Evolutionary conservation across 92 coral and sea anemone species (phyloP).

Genomic region (Palythoa heliodiscus): DNA sequence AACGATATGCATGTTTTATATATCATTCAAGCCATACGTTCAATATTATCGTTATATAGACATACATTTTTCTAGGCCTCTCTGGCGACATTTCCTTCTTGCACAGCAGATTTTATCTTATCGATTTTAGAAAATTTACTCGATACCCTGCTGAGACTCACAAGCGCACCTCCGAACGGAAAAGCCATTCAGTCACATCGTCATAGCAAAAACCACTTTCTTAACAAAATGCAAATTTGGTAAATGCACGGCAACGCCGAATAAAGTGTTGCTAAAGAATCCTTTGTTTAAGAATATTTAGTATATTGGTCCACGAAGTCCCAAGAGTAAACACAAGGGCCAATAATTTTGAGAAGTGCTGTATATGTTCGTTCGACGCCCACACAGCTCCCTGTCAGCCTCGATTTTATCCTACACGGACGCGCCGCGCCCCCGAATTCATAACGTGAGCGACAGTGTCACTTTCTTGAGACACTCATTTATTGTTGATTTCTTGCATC

Average conservation of each 20-base stretch:
- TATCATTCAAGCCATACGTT: too few relatives aligned
- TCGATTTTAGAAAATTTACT: too few relatives aligned
- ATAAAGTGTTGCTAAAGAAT: neutral
- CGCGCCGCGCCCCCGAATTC: conserved; percentile 34
- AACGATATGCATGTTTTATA: neutral
- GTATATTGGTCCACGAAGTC: neutral
- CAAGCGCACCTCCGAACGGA: neutral
- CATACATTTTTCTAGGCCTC: too few relatives aligned
- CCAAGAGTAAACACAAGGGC: conserved; percentile 34
- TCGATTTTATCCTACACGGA: neutral
- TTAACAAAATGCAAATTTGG: conserved; percentile 22
- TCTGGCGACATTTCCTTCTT: too few relatives aligned
- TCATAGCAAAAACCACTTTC: neutral
- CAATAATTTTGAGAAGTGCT: conserved; percentile 1
- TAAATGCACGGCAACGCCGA: neutral
- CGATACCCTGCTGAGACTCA: neutral
- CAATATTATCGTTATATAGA: too few relatives aligned
- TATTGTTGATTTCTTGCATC: conserved; percentile 5
- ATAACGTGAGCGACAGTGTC: conserved; percentile 9
- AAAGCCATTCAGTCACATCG: neutral
- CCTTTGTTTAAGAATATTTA: neutral
- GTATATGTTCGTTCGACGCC: conserved; percentile 14
- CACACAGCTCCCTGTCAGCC: conserved; percentile 10
- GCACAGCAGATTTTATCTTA: too few relatives aligned
- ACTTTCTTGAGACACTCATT: conserved; percentile 4